These are phyloP conservation scores for Meta bourneti DNA, from an alignment of 2,888 invertebrate species.

Conservation along the genomic window DNA sequence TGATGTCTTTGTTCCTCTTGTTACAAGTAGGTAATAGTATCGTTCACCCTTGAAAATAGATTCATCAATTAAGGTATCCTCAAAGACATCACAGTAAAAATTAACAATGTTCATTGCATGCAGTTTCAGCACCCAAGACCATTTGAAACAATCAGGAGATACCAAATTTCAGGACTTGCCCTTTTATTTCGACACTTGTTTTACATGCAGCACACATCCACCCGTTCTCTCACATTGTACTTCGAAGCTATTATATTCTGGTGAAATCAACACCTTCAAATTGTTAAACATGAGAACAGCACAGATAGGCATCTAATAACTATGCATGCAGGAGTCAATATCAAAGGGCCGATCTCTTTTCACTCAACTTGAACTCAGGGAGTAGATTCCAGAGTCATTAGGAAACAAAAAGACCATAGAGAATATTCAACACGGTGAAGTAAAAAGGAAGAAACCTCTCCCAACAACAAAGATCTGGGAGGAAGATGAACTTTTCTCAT, in stretches of 20 bases:
- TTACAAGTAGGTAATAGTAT: no score
- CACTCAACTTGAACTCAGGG: slow-evolving; percentile 22
- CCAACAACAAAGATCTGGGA: slow-evolving; percentile 46
- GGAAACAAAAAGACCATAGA: background rate
- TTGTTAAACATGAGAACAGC: background rate
- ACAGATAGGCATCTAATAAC: background rate
- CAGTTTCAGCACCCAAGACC: no score
- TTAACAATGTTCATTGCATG: no score
- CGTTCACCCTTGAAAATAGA: no score
- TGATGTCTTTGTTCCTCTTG: no score
- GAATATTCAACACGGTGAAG: slow-evolving; percentile 1
- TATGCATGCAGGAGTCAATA: slow-evolving; percentile 14
- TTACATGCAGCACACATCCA: background rate
- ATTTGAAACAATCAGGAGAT: no score
- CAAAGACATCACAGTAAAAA: no score
- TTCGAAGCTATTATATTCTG: background rate
- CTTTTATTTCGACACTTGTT: no score
- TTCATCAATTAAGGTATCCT: no score
- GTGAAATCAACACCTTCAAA: background rate
- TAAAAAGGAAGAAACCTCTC: background rate
- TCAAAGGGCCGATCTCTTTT: background rate
- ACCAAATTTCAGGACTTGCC: no score
- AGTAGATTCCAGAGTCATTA: slow-evolving; percentile 21
- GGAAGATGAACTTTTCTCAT: slow-evolving; percentile 37
- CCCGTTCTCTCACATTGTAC: background rate